These are phyloP conservation scores for Clostera curtula DNA, from an alignment of 2,888 invertebrate genomes.

Conservation along the genomic window DNA sequence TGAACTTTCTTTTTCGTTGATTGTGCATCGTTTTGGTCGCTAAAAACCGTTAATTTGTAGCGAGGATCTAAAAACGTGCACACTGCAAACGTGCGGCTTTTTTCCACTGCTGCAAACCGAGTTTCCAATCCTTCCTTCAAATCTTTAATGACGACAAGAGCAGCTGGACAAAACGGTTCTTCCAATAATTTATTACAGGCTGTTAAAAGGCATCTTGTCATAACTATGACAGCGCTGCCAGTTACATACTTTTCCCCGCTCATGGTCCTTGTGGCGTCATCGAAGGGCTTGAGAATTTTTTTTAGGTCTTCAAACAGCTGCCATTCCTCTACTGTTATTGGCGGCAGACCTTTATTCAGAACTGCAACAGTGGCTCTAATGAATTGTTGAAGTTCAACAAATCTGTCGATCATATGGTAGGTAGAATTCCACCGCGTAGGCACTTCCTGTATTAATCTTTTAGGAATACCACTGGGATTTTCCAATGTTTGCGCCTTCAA, in stretches of 20 bases:
- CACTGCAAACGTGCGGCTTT: slow-evolving; percentile 5
- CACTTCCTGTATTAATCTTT: slow-evolving; percentile 1
- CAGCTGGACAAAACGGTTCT: not conserved
- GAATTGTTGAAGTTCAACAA: slow-evolving; percentile 1
- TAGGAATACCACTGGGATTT: slow-evolving; percentile 3
- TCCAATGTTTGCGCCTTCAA: slow-evolving; percentile 8
- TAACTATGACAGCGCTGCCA: slow-evolving; percentile 8
- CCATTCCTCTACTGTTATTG: slow-evolving; percentile 2
- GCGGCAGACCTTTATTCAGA: slow-evolving; percentile 6
- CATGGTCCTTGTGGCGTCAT: slow-evolving; percentile 11
- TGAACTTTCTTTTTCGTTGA: slow-evolving; percentile 4
- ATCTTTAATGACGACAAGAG: not conserved
- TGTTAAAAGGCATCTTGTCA: slow-evolving; percentile 1
- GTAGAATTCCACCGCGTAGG: slow-evolving; percentile 2
- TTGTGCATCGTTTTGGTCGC: slow-evolving; percentile 1
- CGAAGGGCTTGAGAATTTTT: slow-evolving; percentile 2
- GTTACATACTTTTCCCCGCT: slow-evolving; percentile 14
- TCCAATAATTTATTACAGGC: not conserved
- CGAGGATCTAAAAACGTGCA: slow-evolving; percentile 8
- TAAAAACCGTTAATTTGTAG: slow-evolving; percentile 8
- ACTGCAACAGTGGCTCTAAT: slow-evolving; percentile 5
- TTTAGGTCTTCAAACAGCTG: not conserved
- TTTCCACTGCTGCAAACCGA: slow-evolving; percentile 1
- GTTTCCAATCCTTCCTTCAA: slow-evolving; percentile 2
- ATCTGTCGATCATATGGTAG: slow-evolving; percentile 1